Percentiles rank a stretch among this genome's conserved stretches.
Evolutionary conservation across 23 tunicate genomes (phyloP).

Genomic region (Corella eumyota): DNA sequence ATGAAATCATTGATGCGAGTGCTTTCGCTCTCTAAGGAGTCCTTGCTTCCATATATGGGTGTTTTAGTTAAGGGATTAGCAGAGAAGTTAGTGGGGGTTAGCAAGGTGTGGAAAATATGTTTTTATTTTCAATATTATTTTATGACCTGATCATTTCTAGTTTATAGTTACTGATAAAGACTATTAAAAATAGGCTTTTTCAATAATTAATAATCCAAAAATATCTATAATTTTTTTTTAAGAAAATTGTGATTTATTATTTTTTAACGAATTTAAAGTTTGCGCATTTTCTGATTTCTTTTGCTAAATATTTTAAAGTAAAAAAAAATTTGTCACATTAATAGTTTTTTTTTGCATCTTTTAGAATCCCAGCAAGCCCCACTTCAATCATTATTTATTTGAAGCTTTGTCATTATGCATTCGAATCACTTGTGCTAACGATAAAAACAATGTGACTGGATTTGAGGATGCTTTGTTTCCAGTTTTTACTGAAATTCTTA

Average conservation of each 20-base stretch:
- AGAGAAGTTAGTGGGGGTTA: slow-evolving; percentile 37
- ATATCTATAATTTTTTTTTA: not conserved
- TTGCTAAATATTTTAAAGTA: too few species aligned
- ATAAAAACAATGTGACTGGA: slow-evolving; percentile 34
- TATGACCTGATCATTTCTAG: not conserved
- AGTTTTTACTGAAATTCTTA: slow-evolving; percentile 57
- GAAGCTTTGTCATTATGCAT: slow-evolving; percentile 78
- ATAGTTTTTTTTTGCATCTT: too few species aligned
- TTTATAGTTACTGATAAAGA: too few species aligned
- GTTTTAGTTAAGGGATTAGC: slow-evolving; percentile 47
- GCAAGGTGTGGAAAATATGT: slow-evolving; percentile 24
- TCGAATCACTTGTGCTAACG: slow-evolving; percentile 55
- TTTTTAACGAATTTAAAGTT: too few species aligned
- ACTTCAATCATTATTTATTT: slow-evolving; percentile 90
- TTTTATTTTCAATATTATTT: not conserved
- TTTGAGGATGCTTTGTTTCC: slow-evolving; percentile 78
- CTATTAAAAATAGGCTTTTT: too few species aligned
- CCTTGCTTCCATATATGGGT: slow-evolving; percentile 47
- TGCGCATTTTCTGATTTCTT: too few species aligned
- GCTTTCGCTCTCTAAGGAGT: slow-evolving; percentile 42
- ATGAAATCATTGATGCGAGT: slow-evolving; percentile 84
- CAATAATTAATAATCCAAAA: too few species aligned
- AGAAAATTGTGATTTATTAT: not conserved
- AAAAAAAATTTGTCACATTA: too few species aligned
- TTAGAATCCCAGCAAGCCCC: slow-evolving; percentile 89